Conservation (phyloP, 2,888 invertebrate species). For the Leptinotarsa juncta region DNA sequence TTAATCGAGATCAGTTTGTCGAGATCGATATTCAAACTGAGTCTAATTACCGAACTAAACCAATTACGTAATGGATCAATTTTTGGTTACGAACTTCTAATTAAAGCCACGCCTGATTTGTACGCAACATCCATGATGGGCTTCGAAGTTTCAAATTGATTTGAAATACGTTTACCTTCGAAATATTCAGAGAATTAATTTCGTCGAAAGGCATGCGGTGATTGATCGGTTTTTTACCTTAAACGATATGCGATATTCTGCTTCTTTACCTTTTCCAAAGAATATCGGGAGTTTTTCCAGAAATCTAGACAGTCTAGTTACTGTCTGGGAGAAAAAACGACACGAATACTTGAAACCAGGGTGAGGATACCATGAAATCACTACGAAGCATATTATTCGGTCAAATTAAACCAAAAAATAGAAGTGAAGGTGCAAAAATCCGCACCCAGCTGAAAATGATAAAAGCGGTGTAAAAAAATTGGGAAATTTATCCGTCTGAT, state of each 20-base stretch:
- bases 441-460: too few relatives aligned
- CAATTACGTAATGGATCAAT: slow-evolving; percentile 22
- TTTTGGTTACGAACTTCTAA: slow-evolving; percentile 15
- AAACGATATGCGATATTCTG: background rate
- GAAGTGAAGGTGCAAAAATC: too few relatives aligned
- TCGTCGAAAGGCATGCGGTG: background rate
- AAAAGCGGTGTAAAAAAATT: too few relatives aligned
- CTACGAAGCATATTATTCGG: too few relatives aligned
- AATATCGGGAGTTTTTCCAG: background rate
- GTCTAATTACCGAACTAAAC: slow-evolving; percentile 18
- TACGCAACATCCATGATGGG: slow-evolving; percentile 7
- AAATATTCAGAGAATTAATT: background rate
- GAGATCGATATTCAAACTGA: slow-evolving; percentile 31
- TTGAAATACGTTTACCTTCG: slow-evolving; percentile 5
- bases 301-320: too few relatives aligned
- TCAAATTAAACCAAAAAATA: too few relatives aligned
- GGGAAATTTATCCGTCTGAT: too few relatives aligned
- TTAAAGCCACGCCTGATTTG: slow-evolving; percentile 21
- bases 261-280: background rate
- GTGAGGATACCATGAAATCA: too few relatives aligned
- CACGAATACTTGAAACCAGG: too few relatives aligned
- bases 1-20: slow-evolving; percentile 32
- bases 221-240: background rate
- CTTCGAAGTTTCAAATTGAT: slow-evolving; percentile 14
- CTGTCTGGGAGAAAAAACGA: too few relatives aligned